A percentile compares a stretch with the other conserved stretches of the same genome.
Conservation (phyloP, 2,113 vertebrate genomes). For the Chitala chitala region DNA sequence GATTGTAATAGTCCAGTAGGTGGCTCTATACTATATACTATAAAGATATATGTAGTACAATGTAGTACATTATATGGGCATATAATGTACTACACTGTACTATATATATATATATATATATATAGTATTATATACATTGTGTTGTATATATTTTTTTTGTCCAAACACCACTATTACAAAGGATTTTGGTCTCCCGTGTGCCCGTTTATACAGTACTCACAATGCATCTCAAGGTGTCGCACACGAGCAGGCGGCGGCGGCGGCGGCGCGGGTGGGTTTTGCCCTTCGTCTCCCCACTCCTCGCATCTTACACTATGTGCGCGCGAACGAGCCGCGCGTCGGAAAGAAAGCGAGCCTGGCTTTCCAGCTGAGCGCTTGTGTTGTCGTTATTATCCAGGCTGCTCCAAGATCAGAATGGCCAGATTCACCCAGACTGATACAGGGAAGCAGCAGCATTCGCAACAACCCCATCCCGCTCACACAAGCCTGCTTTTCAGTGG, state of each 20-base stretch:
- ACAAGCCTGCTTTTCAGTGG: constrained; percentile 67
- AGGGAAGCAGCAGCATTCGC: constrained; percentile 75
- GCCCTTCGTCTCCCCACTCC: constrained; percentile 21
- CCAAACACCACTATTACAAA: not conserved
- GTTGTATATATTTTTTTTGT: not conserved
- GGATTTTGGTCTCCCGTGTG: not conserved
- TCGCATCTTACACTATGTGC: constrained; percentile 37
- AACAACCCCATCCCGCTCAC: constrained; percentile 61
- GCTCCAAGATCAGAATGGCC: constrained; percentile 85
- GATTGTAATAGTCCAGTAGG: too few species aligned
- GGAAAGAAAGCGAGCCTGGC: constrained; percentile 65
- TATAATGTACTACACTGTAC: too few species aligned
- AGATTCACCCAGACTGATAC: constrained; percentile 88
- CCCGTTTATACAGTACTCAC: constrained; percentile 15
- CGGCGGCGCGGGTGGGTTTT: constrained; percentile 16
- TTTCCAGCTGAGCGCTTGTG: constrained; percentile 74
- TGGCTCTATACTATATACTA: too few species aligned
- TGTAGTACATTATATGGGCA: too few species aligned
- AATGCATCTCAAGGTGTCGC: constrained; percentile 51
- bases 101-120: too few species aligned
- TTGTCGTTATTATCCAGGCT: constrained; percentile 76
- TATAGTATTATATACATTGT: not conserved
- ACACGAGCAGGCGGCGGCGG: constrained; percentile 49
- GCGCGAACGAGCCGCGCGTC: constrained; percentile 50
- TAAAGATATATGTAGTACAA: too few species aligned